Evolutionary conservation across 2,797 vertebrate genomes (phyloP).

Genomic region (Lithobates pipiens): DNA sequence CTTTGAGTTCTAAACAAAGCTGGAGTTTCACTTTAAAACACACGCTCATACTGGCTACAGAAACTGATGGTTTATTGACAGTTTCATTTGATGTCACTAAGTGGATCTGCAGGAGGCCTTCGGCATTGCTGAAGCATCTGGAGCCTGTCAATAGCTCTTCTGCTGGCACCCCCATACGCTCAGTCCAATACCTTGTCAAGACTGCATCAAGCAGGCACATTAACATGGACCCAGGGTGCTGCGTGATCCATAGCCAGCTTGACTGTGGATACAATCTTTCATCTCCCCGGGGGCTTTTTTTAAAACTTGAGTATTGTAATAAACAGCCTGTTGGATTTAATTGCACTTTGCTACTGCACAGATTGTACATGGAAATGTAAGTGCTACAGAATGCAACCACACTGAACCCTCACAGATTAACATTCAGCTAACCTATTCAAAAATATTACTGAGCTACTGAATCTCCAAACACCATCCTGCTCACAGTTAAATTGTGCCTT

Average conservation of each 20-base stretch:
- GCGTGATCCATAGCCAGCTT: constrained; percentile 25
- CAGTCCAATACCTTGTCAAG: constrained; percentile 24
- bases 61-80: neutral
- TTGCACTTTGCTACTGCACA: constrained; percentile 9
- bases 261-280: constrained; percentile 39
- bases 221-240: constrained; percentile 8
- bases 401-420: neutral
- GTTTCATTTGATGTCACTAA: neutral
- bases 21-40: neutral
- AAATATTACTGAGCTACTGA: neutral
- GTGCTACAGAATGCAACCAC: neutral
- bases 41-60: neutral
- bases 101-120: constrained; percentile 1
- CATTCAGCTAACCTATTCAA: neutral
- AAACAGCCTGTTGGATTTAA: neutral
- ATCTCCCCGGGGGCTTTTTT: neutral
- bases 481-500: neutral
- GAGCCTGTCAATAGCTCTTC: constrained; percentile 46
- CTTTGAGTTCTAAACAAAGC: neutral
- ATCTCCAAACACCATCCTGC: neutral
- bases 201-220: constrained; percentile 28
- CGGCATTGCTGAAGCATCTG: constrained; percentile 24
- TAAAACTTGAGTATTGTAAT: constrained; percentile 5
- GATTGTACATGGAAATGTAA: neutral
- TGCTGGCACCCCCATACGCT: constrained; percentile 24